A percentile compares a stretch with the other conserved stretches of the same genome.
Conservation (phyloP, 2,888 invertebrate genomes). For the Merodon equestris region DNA sequence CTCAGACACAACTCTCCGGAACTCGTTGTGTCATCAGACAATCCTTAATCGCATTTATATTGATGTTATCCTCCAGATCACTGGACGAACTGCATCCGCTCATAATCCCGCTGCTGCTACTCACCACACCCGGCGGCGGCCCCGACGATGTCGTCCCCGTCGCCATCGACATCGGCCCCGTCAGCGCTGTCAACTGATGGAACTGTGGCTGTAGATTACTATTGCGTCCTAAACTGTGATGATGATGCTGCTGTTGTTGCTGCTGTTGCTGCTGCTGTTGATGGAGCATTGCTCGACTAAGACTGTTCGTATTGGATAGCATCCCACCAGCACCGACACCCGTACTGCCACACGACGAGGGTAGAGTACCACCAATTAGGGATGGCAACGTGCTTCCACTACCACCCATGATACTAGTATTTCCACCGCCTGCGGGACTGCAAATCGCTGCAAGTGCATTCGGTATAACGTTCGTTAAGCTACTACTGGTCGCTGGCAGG, state of each 20-base stretch:
- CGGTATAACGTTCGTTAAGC: conserved; percentile 70
- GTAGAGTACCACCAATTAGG: conserved; percentile 73
- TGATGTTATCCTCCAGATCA: conserved; percentile 81
- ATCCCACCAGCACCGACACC: conserved; percentile 69
- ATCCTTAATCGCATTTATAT: conserved; percentile 92
- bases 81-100: conserved; percentile 75
- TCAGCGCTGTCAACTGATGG: conserved; percentile 59
- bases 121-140: conserved; percentile 52
- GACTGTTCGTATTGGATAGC: conserved; percentile 59
- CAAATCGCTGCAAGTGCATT: conserved; percentile 69
- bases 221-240: conserved; percentile 66
- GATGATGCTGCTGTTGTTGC: conserved; percentile 63
- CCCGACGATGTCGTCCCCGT: conserved; percentile 70
- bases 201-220: conserved; percentile 65
- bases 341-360: conserved; percentile 75
- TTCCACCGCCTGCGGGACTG: conserved; percentile 63
- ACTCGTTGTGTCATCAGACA: conserved; percentile 91
- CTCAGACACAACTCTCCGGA: conserved; percentile 92
- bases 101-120: conserved; percentile 57
- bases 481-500: conserved; percentile 71
- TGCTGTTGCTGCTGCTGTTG: conserved; percentile 70
- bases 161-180: conserved; percentile 33
- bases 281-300: conserved; percentile 60
- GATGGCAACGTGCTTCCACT: conserved; percentile 61
- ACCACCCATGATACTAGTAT: conserved; percentile 62